Evolutionary conservation across 2,113 vertebrate species (phyloP), one percentile per base, ranked within the genome.

Genomic region (Oryzias woworae): DNA sequence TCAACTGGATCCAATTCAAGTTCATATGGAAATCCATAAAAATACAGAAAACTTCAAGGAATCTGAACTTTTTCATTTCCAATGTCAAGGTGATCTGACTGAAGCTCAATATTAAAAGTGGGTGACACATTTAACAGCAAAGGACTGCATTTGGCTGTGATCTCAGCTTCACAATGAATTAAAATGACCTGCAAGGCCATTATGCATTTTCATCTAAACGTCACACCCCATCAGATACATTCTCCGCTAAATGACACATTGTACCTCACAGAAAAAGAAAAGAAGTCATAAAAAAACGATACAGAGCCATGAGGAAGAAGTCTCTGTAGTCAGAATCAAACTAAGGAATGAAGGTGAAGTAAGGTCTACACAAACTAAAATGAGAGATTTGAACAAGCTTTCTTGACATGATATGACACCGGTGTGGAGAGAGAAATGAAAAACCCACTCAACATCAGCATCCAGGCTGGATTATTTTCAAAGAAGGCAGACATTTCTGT

Each of bases 161-260:
- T 81, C 78, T 65, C 28, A 56, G 75, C 65, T 74, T 60, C 49
- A 77, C 72, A 75, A 71, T 75, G 56, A 80, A 85, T 69, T 73
- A 68, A 71, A 77, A 55, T 80, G 73, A 85, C 66, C 72, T 54
- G 51, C 47, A 36, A 71, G 47, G 69, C 67, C 71, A 74, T 69
- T 69, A 59, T 70, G 71, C 62, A 61, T 71, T 77, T 69, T 64
- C 62, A 44, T 66, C 61, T 43, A 26, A 66, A 76, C 57, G 66
- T 79, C 71, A 63, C 66, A 66, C 28, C 63, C 75, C 79, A 76
- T 61, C 57, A 75, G 62, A 75, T 55, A 62, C 62, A 71, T 61
- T 36, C 73, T 74, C 58, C 51, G 31, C 46, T 18, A 31, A 51
- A 68, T 80, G 75, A 78, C 82, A 80, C 26, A 51, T 63, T 66